These are phyloP conservation scores for Etheostoma spectabile DNA, from an alignment of 2,113 vertebrate genomes.

Conservation along the genomic window DNA sequence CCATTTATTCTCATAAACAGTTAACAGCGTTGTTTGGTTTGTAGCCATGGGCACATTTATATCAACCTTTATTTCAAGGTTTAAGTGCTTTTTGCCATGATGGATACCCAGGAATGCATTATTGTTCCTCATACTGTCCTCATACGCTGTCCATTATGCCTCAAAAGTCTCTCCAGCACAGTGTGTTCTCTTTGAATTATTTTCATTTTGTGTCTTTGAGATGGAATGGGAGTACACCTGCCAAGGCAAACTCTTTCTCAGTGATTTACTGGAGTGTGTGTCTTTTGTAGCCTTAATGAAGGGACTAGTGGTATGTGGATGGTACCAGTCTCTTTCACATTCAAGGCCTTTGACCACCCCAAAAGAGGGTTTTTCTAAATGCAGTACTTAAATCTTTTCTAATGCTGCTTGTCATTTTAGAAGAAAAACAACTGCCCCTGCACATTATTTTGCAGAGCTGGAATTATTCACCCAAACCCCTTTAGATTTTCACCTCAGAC, in stretches of 20 bases:
- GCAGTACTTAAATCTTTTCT: slow-evolving; percentile 68
- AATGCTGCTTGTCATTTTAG: slow-evolving; percentile 61
- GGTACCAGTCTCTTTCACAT: slow-evolving; percentile 79
- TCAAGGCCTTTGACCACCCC: slow-evolving; percentile 77
- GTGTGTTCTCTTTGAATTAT: slow-evolving; percentile 65
- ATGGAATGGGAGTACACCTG: slow-evolving; percentile 79
- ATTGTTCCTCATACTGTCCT: slow-evolving; percentile 52
- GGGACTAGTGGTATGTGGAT: slow-evolving; percentile 76
- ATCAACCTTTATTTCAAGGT: slow-evolving; percentile 19
- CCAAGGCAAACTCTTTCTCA: slow-evolving; percentile 72
- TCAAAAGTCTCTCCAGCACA: slow-evolving; percentile 41
- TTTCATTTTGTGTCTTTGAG: slow-evolving; percentile 55
- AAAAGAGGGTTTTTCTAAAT: slow-evolving; percentile 40
- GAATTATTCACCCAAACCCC: slow-evolving; percentile 38
- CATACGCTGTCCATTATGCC: slow-evolving; percentile 43
- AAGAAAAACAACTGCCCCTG: slow-evolving; percentile 54
- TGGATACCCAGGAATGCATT: slow-evolving; percentile 39
- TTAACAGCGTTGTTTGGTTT: slow-evolving; percentile 2
- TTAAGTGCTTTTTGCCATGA: slow-evolving; percentile 31
- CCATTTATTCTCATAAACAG: background rate
- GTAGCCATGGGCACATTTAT: slow-evolving; percentile 7
- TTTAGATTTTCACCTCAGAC: slow-evolving; percentile 7
- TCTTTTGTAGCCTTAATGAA: slow-evolving; percentile 82
- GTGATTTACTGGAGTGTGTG: slow-evolving; percentile 80
- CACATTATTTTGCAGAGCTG: slow-evolving; percentile 38